phyloP scores from a whole-genome alignment of 2,113 vertebrate species.

The Leuciscus idus region DNA sequence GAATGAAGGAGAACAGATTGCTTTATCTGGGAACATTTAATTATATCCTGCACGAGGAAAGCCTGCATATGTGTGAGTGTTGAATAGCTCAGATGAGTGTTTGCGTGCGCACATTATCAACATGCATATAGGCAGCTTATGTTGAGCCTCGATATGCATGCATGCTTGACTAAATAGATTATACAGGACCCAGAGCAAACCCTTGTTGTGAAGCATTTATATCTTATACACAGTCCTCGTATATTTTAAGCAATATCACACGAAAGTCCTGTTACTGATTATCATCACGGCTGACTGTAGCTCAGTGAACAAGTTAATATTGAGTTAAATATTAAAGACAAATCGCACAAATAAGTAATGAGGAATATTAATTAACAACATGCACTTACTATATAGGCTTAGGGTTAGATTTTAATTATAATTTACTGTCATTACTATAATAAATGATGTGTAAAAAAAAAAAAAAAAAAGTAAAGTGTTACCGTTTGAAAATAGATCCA shows the following conservation, averaged over 20 bases:
- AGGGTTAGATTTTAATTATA: too few species aligned
- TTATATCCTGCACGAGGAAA: background rate
- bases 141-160: background rate
- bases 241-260: background rate
- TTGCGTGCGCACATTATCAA: too few species aligned
- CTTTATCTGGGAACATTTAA: constrained; percentile 16
- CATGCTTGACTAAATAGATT: background rate
- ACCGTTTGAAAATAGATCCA: too few species aligned
- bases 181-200: background rate
- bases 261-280: background rate
- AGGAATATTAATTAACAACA: too few species aligned
- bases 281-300: too few species aligned
- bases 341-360: too few species aligned
- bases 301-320: too few species aligned
- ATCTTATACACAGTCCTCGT: background rate
- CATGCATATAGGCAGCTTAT: background rate
- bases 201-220: background rate
- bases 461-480: too few species aligned
- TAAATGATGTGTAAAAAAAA: too few species aligned
- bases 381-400: too few species aligned
- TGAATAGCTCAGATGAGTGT: background rate
- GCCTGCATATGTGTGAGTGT: background rate
- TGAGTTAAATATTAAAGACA: too few species aligned
- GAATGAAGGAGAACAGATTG: background rate
- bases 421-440: too few species aligned